phyloP scores from a whole-genome alignment of 2,113 vertebrate genomes.

The Vombatus ursinus region DNA sequence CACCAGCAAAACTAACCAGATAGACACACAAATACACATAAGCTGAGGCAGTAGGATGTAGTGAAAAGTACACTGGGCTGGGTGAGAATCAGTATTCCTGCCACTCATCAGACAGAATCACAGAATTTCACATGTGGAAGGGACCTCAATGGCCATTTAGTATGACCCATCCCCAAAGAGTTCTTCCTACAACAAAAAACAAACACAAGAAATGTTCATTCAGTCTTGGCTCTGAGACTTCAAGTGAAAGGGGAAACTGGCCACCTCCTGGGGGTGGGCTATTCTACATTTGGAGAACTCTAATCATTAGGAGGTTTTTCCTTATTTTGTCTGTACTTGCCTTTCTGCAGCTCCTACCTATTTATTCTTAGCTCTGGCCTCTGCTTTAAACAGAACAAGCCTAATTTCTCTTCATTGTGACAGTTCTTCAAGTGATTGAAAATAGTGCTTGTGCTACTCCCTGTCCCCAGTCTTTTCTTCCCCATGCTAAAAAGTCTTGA shows the following conservation, averaged over 20 bases:
- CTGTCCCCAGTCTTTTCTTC: background rate
- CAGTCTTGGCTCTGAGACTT: background rate
- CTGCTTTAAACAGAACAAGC: background rate
- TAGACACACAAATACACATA: background rate
- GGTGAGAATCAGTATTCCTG: background rate
- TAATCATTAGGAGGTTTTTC: background rate
- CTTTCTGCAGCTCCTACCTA: background rate
- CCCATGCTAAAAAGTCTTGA: background rate
- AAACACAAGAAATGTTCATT: background rate
- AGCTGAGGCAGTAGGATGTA: background rate
- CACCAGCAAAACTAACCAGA: background rate
- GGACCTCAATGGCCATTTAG: background rate
- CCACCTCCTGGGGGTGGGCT: background rate
- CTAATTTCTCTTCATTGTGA: background rate
- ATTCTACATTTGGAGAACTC: background rate
- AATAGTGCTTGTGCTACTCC: background rate
- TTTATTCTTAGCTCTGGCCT: background rate
- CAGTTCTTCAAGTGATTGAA: background rate
- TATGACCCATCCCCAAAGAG: background rate
- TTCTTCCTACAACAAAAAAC: background rate
- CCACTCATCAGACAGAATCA: background rate
- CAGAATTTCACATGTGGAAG: background rate
- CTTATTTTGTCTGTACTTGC: background rate
- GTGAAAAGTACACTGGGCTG: background rate
- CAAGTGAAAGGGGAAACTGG: background rate